Conservation (phyloP, 2,888 invertebrate genomes). For the Rhagophthalmus giganteus region DNA sequence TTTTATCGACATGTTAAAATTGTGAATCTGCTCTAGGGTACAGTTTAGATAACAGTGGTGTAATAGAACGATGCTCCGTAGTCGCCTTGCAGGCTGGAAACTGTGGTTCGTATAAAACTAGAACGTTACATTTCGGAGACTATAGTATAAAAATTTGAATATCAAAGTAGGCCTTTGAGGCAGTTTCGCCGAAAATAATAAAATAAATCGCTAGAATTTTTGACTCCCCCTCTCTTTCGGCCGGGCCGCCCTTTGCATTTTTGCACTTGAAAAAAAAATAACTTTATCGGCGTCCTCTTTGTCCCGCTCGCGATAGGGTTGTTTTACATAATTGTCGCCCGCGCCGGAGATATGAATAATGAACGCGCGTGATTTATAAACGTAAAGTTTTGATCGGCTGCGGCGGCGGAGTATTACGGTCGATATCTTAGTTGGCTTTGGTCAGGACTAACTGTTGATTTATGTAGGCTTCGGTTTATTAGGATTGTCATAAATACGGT, state of each 20-base stretch:
- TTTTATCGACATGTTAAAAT: not conserved
- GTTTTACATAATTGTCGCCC: constrained; percentile 25
- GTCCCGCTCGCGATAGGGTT: constrained; percentile 8
- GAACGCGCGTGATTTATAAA: constrained; percentile 27
- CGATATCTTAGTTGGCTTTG: constrained; percentile 28
- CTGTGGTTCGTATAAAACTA: constrained; percentile 6
- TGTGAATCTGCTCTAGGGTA: not conserved
- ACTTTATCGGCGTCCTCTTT: too few species aligned
- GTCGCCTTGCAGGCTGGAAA: too few species aligned
- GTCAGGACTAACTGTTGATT: constrained; percentile 26
- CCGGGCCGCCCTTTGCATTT: not conserved
- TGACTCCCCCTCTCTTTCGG: constrained; percentile 4
- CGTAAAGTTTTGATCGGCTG: constrained; percentile 10
- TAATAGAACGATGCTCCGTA: too few species aligned
- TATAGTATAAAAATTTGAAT: constrained; percentile 26
- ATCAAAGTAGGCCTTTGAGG: constrained; percentile 21
- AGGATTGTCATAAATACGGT: constrained; percentile 21
- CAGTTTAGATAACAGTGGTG: not conserved
- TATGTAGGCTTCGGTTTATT: constrained; percentile 20
- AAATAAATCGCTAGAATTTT: constrained; percentile 20
- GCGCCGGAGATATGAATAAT: constrained; percentile 29
- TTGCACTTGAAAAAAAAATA: not conserved
- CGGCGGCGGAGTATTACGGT: constrained; percentile 5
- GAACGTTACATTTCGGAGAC: constrained; percentile 13
- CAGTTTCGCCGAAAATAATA: constrained; percentile 19